phyloP scores from a whole-genome alignment of 2,113 vertebrate species.

The Chloropsis cyanopogon region DNA sequence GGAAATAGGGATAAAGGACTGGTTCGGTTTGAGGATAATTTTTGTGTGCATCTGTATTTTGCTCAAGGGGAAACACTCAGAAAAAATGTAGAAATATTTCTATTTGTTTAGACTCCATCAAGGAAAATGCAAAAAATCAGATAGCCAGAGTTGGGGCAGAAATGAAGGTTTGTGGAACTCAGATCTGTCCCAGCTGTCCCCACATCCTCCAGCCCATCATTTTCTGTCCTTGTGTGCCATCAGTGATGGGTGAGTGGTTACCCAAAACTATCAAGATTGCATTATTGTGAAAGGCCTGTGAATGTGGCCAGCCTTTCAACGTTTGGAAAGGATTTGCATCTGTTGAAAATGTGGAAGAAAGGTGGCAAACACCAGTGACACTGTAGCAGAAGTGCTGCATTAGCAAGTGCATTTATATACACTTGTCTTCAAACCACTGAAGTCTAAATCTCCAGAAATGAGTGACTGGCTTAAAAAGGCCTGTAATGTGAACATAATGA shows the following conservation, averaged over 20 bases:
- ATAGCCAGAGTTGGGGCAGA: background rate
- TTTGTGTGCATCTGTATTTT: background rate
- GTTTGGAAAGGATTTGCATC: background rate
- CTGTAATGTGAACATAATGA: background rate
- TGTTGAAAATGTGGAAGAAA: background rate
- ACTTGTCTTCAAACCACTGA: background rate
- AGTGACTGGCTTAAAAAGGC: background rate
- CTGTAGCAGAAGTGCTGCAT: background rate
- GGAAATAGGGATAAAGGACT: background rate
- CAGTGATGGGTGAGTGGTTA: background rate
- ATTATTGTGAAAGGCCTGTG: background rate
- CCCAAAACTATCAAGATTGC: background rate
- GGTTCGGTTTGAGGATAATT: background rate
- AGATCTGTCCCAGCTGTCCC: background rate
- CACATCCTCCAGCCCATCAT: rapidly evolving
- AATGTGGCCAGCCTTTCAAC: background rate
- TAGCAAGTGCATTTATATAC: background rate
- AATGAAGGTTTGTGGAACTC: background rate
- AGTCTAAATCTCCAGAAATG: background rate
- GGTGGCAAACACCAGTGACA: background rate
- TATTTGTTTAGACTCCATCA: background rate
- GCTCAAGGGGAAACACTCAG: background rate
- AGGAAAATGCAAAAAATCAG: background rate
- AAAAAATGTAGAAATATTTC: background rate
- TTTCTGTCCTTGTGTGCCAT: background rate